Base-by-base conservation (phyloP, 1,140 invertebrate species). In the Nasonia giraulti region DNA sequence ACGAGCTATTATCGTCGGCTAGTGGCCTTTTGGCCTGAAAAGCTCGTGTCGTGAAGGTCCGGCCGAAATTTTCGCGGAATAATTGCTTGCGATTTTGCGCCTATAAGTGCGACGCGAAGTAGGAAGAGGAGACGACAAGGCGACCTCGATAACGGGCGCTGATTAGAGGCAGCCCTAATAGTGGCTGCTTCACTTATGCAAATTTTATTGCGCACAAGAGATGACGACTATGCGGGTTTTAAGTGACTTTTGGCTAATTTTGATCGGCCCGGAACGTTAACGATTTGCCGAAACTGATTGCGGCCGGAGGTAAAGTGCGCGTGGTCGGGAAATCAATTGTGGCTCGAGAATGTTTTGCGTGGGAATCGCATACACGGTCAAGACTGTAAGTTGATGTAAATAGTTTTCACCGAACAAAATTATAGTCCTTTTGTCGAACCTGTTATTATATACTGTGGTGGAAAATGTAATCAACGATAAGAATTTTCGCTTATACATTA, bases 41-140 rank as follows among this genome's bases (percentile, higher is more conserved):
- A 62, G 55, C 50, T 20, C 55, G 55, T 62, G 17, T 5, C 0
- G 20, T n/a, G 20, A 62, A 6, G 20, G 55, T 4, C 17, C 17
- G 55, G 55, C 17, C 55, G 55, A 62, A 20, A 71, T 71, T 11
- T 7, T 27, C 10, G 23, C 8, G 31, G 69, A 71, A 71, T 71
- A 71, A 71, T 33, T 71, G 69, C 69, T 71, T 12, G 69, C 31
- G 27, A 71, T 71, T 31, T 71, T 71, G 69, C 27, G 69, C 69
- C 11, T 69, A 23, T 69, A 69, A 5, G 5, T 2, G 66, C 23
- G 23, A 62, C 5, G 55, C 20, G 55, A n/a, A 62, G 20, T 62
- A 20, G n/a, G 55, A 62, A 62, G 55, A 33, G 69, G 31, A 31
- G 31, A 3, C 23, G 69, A 71, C 27, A 71, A 71, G 69, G 23